These are phyloP conservation scores for Scaptomyza parva DNA, from an alignment of 2,888 invertebrate genomes.

Conservation along the genomic window DNA sequence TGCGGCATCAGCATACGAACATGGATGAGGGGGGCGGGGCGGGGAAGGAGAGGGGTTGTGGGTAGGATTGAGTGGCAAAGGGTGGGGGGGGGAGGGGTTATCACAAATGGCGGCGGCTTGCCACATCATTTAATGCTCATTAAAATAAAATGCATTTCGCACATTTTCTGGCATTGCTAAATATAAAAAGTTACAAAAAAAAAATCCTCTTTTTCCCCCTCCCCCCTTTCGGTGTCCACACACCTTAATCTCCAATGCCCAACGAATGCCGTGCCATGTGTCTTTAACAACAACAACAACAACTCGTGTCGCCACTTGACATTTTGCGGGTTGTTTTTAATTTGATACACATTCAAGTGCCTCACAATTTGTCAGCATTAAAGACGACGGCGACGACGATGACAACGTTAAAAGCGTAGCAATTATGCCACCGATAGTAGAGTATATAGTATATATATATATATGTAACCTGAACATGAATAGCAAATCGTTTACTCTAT, in stretches of 20 bases:
- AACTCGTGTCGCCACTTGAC: conserved; percentile 62
- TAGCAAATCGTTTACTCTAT: neutral
- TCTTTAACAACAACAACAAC: no score
- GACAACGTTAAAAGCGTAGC: no score
- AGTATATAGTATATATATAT: no score
- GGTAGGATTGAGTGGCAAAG: neutral
- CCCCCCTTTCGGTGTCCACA: neutral
- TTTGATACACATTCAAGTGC: conserved; percentile 72
- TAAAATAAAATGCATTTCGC: conserved; percentile 70
- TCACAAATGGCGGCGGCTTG: conserved; percentile 47
- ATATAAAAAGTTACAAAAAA: neutral
- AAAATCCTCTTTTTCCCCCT: neutral
- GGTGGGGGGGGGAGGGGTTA: neutral
- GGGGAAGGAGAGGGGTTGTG: neutral
- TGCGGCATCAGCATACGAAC: conserved; percentile 29
- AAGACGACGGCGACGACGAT: neutral
- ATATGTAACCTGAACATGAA: neutral
- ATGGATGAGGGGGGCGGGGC: neutral
- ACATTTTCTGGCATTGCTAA: conserved; percentile 39
- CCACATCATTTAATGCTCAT: conserved; percentile 78
- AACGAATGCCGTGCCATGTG: conserved; percentile 10
- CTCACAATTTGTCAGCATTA: conserved; percentile 50
- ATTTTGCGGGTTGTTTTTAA: conserved; percentile 77
- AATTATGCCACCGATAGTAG: neutral
- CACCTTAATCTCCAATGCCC: neutral